A percentile compares a stretch with the other conserved stretches of the same genome.
Evolutionary conservation across 2,797 vertebrate species (phyloP).

Genomic region (Lemur catta): DNA sequence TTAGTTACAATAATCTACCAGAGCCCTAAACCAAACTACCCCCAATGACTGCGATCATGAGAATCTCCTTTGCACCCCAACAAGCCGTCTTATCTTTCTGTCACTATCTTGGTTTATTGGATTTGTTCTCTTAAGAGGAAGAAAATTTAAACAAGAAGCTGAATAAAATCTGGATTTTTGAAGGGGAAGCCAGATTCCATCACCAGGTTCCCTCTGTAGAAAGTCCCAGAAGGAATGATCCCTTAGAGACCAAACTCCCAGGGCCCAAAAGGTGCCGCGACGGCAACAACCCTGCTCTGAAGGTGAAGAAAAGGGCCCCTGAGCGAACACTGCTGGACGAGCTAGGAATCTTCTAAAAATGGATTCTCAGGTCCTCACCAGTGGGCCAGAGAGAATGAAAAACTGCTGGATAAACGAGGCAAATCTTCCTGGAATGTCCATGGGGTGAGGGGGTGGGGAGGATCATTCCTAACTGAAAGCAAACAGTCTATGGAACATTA

Average conservation of each 20-base stretch:
- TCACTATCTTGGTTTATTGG: background rate
- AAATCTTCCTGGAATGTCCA: background rate
- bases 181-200: background rate
- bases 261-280: background rate
- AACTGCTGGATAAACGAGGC: accelerated
- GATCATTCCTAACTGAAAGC: background rate
- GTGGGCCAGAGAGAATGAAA: background rate
- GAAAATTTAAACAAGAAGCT: background rate
- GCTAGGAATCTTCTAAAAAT: background rate
- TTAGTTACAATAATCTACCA: background rate
- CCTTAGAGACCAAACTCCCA: background rate
- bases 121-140: background rate
- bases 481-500: background rate
- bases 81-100: background rate
- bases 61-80: background rate
- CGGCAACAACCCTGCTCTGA: background rate
- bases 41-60: background rate
- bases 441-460: background rate
- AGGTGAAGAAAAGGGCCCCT: background rate
- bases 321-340: background rate
- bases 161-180: background rate
- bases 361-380: background rate
- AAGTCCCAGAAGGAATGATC: background rate
- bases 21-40: background rate
- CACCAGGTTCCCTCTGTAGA: background rate